Conservation (phyloP, 2,113 vertebrate species). For the Maccullochella peelii region DNA sequence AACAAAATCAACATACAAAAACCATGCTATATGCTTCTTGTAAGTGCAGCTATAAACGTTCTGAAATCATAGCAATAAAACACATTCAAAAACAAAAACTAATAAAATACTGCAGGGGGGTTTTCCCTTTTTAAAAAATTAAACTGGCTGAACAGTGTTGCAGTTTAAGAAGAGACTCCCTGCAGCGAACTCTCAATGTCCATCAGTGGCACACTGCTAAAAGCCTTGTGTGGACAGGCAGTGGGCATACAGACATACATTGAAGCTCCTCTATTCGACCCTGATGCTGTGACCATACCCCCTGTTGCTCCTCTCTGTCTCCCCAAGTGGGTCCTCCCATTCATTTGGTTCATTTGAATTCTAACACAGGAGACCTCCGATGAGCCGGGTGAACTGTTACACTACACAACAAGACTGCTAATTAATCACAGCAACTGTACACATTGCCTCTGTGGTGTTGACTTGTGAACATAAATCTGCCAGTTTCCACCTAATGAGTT, state of each 20-base stretch:
- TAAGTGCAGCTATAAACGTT: conserved; percentile 4
- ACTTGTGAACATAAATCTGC: conserved; percentile 35
- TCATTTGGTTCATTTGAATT: conserved; percentile 78
- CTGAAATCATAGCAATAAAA: conserved; percentile 23
- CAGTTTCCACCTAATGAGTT: neutral
- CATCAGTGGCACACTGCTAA: conserved; percentile 49
- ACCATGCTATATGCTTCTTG: conserved; percentile 2
- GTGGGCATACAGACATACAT: conserved; percentile 55
- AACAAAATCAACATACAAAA: conserved; percentile 11
- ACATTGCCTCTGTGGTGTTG: conserved; percentile 13
- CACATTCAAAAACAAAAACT: conserved; percentile 23
- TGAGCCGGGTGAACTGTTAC: conserved; percentile 61
- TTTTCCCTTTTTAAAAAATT: conserved; percentile 4
- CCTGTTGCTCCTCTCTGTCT: conserved; percentile 65
- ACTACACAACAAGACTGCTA: conserved; percentile 72
- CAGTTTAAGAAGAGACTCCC: conserved; percentile 47
- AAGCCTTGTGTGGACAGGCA: conserved; percentile 54
- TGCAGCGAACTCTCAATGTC: conserved; percentile 54
- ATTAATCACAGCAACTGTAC: conserved; percentile 71
- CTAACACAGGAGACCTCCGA: conserved; percentile 69
- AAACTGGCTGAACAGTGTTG: conserved; percentile 26
- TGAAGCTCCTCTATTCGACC: conserved; percentile 58
- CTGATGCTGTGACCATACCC: conserved; percentile 66
- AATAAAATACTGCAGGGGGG: conserved; percentile 9
- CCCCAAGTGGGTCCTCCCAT: conserved; percentile 59